Base-by-base conservation (phyloP, 1,140 invertebrate genomes). In the Camponotus vicinus region DNA sequence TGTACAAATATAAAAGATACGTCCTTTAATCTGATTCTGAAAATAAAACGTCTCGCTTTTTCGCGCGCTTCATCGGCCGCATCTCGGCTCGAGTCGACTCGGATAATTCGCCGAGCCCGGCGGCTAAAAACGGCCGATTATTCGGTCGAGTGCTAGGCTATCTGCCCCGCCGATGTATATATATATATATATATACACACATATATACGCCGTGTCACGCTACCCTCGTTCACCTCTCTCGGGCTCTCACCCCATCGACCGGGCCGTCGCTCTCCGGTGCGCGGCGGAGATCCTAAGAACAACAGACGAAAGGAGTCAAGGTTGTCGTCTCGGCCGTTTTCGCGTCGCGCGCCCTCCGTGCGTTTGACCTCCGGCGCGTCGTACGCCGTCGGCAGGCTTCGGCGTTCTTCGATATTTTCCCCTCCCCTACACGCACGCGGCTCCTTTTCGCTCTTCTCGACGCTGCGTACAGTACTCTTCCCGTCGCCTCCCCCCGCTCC, bases 221-320 rank as follows among this genome's bases (percentile, higher is more conserved):
- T 77, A 86, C 61, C 79, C 66, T 80, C 55, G 52, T 79, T 73
- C 52, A 49, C 52, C 55, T 73, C 70, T 15, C 70, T 15, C 85
- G 73, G 59, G 42, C 59, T 69, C 85, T 75, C 37, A 27, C 66
- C 67, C 59, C 40, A 52, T 71, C 15, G 55, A n/a, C 7, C 21
- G 63, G 40, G 34, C 69, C 73, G 45, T 78, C 78, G 40, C 66
- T 32, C 66, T 32, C 86, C 32, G 61, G 13, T n/a, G 70, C 86
- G 49, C 49, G 49, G 0, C 49, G 86, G 32, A 78, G 42, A 67
- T 71, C 82, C 85, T 85, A 91, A 88, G 85, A 87, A 91, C 85
- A 87, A 89, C 76, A 89, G 86, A 71, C 87, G 86, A 91, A 89
- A 91, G 79, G 66, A 91, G 89, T 89, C 89, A 89, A 90, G 89